Base-by-base conservation (phyloP, 1,140 invertebrate species). In the Asobara japonica region DNA sequence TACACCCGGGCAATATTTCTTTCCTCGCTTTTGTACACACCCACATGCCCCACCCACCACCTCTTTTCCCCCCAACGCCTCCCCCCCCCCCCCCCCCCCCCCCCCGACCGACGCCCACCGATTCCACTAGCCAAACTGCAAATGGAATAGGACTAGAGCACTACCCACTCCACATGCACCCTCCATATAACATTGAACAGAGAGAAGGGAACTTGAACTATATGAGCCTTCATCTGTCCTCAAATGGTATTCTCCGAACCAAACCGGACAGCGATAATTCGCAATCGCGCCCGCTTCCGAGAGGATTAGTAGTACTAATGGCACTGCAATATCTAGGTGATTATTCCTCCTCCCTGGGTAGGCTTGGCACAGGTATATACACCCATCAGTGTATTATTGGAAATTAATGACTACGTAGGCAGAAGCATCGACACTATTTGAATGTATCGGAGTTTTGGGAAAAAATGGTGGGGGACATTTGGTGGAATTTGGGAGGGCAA, bases 251-350 rank as follows among this genome's bases (percentile, higher is more conserved):
- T 27, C 10, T 56, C 1, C 66, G n/a, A 36, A 20, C 31, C 20
- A 11, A 64, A 69, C 38, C 18, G 36, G 67, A 70, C 67, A 70
- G 31, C 41, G 41, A 69, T 74, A 64, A 74, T 74, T 74, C 27
- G 38, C 66, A 69, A 73, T 69, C 25, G 65, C 38, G 36, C 29
- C 70, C 48, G 65, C 65, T 65, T 65, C 62, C 61, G 65, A 18
- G 30, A 56, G 20, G 62, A 72, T 72, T 72, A 72, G 62, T 72
- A 36, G 41, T 65, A 41, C 30, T 72, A 71, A 71, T 71, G 60
- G 70, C 56, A 29, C 70, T 64, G 36, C 16, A 65, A 62, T 66
- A 65, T 72, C 20, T 45, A 13, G 22, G 51, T 27, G 51, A 56
- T 56, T 56, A 56, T 56, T 56, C 51, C 51, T 56, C 22, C 22